Percentiles rank a stretch among this genome's conserved stretches.
phyloP scores from a whole-genome alignment of 2,797 vertebrate species.

The Champsocephalus esox region DNA sequence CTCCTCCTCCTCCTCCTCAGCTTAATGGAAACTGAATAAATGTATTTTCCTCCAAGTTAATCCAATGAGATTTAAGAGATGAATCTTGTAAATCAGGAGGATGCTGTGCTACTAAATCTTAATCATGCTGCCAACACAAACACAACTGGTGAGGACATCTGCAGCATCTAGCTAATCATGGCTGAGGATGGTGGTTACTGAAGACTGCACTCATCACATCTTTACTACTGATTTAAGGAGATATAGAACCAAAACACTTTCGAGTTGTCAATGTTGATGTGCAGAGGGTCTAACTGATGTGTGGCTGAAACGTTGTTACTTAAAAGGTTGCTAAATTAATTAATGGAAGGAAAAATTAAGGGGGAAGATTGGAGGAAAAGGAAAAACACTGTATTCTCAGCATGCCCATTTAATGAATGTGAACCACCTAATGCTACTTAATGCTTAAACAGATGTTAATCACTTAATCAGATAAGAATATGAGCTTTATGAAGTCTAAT shows the following conservation, averaged over 20 bases:
- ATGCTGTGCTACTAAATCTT: constrained; percentile 52
- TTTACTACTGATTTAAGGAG: constrained; percentile 12
- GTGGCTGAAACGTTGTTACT: not conserved
- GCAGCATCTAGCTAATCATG: constrained; percentile 56
- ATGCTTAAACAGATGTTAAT: constrained; percentile 82
- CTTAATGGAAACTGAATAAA: constrained; percentile 56
- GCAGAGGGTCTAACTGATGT: not conserved
- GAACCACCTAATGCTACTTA: constrained; percentile 62
- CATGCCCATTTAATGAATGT: constrained; percentile 60
- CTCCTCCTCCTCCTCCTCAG: constrained; percentile 21
- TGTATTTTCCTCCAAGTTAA: constrained; percentile 43
- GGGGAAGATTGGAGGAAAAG: not conserved
- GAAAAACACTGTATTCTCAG: constrained; percentile 35
- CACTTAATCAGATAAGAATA: constrained; percentile 80
- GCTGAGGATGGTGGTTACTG: constrained; percentile 23
- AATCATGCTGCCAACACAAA: constrained; percentile 50
- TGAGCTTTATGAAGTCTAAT: constrained; percentile 81
- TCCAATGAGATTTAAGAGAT: constrained; percentile 68
- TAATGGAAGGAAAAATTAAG: not conserved
- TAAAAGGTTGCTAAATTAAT: constrained; percentile 1
- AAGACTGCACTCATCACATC: constrained; percentile 18
- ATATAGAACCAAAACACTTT: constrained; percentile 1
- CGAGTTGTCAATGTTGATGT: not conserved
- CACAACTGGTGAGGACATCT: constrained; percentile 34
- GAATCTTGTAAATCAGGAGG: constrained; percentile 56